These are phyloP conservation scores for Caenorhabditis sp. DNA, from an alignment of 2,888 invertebrate species.

Conservation along the genomic window DNA sequence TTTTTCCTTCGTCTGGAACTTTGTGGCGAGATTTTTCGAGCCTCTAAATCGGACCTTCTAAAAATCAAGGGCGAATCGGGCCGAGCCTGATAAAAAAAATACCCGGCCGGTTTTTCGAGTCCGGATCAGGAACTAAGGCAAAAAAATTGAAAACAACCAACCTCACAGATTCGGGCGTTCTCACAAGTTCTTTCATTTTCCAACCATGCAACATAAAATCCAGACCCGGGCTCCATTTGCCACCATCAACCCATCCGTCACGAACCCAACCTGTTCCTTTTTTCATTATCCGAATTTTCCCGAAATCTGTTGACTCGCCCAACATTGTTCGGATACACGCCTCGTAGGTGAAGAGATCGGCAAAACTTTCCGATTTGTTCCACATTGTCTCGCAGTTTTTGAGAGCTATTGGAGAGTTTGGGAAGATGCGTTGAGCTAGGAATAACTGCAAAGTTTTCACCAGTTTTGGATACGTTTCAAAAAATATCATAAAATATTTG, in stretches of 20 bases:
- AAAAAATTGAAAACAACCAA: not conserved
- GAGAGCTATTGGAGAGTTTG: constrained; percentile 12
- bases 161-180: constrained; percentile 5
- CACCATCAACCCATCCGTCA: constrained; percentile 43
- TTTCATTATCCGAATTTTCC: constrained; percentile 31
- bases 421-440: constrained; percentile 35
- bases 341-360: constrained; percentile 56
- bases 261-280: constrained; percentile 30
- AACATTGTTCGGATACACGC: constrained; percentile 55
- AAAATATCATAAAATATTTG: constrained; percentile 31
- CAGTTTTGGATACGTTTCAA: constrained; percentile 29
- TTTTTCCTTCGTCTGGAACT: too few relatives aligned
- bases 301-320: constrained; percentile 42
- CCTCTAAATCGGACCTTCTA: too few relatives aligned
- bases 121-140: too few relatives aligned
- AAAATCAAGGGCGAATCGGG: too few relatives aligned
- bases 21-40: too few relatives aligned
- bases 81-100: too few relatives aligned
- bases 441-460: constrained; percentile 42
- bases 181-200: constrained; percentile 14
- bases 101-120: too few relatives aligned
- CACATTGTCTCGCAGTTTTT: constrained; percentile 37
- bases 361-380: constrained; percentile 35
- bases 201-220: constrained; percentile 53
- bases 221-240: constrained; percentile 34